Evolutionary conservation across 92 coral and sea anemone species (phyloP), one percentile per base, ranked within the genome.

Genomic region (Scolanthus callimorphus): DNA sequence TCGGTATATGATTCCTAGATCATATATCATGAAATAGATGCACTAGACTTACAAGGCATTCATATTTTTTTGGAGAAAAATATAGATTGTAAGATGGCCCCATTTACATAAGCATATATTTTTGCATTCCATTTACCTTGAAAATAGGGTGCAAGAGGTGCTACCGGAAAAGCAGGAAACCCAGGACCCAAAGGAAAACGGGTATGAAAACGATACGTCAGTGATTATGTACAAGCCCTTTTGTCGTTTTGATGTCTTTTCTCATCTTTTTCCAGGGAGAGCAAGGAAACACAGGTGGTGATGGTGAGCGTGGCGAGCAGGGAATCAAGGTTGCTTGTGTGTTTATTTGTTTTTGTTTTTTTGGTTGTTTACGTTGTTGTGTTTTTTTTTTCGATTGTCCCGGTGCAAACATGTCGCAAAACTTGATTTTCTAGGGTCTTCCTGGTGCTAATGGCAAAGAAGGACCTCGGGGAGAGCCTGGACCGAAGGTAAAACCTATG

Each of bases 311-410:
- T 51, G 95, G 95, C 0, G 39, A 44, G 28, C 67, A 52, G 8
- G 95, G 95, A 9, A 55, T 31, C 39, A 79, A 65, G 95, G 95
- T 82, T n/a, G n/a, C n/a, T n/a, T n/a, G n/a, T n/a, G n/a, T n/a
- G n/a, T n/a, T n/a, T n/a, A n/a, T n/a, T n/a, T n/a, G n/a, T n/a
- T n/a, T n/a, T n/a, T n/a, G n/a, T n/a, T n/a, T n/a, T n/a, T n/a
- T n/a, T n/a, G n/a, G n/a, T n/a, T n/a, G n/a, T n/a, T n/a, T n/a
- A n/a, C n/a, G n/a, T n/a, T n/a, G n/a, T n/a, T n/a, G n/a, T n/a
- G n/a, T n/a, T n/a, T n/a, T n/a, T n/a, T n/a, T n/a, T n/a, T n/a
- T n/a, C n/a, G n/a, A n/a, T n/a, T n/a, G n/a, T n/a, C n/a, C n/a
- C n/a, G n/a, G n/a, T n/a, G n/a, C n/a, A n/a, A n/a, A n/a, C n/a